A percentile compares a stretch with the other conserved stretches of the same genome.
These are phyloP conservation scores for Chrysopilus asiliformis DNA, from an alignment of 2,888 invertebrate species.

Conservation along the genomic window DNA sequence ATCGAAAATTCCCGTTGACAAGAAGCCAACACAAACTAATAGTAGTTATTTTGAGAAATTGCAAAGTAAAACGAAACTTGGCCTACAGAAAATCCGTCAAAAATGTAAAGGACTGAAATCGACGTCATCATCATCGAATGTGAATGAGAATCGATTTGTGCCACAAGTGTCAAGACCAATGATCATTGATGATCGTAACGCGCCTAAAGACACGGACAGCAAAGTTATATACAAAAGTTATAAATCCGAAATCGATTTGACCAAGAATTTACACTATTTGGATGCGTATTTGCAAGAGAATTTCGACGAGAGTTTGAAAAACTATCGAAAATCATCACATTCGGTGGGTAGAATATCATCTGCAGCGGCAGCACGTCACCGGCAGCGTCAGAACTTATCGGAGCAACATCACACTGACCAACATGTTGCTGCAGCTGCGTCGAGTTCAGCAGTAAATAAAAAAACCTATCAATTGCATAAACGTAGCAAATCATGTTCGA, in stretches of 20 bases:
- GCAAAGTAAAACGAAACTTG: conserved; percentile 31
- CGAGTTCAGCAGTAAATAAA: background rate
- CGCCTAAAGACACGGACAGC: conserved; percentile 2
- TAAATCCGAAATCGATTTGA: conserved; percentile 35
- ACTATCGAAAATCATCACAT: conserved; percentile 24
- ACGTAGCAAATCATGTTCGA: conserved; percentile 26
- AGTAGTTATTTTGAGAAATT: conserved; percentile 28
- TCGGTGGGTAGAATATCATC: conserved; percentile 25
- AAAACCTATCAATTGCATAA: conserved; percentile 20
- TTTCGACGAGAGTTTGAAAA: conserved; percentile 28
- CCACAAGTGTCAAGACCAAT: conserved; percentile 3
- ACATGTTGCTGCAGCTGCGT: background rate
- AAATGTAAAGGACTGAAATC: conserved; percentile 29
- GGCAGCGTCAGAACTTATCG: conserved; percentile 14
- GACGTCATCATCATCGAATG: conserved; percentile 24
- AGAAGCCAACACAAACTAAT: conserved; percentile 9
- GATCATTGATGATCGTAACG: conserved; percentile 1
- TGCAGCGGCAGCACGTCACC: conserved; percentile 18
- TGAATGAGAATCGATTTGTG: conserved; percentile 3
- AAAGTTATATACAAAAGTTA: conserved; percentile 32
- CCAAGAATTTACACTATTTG: conserved; percentile 33
- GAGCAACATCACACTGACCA: background rate
- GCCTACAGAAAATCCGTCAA: conserved; percentile 30
- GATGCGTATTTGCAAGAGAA: conserved; percentile 35
- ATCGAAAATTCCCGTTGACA: too few relatives aligned